Conservation (phyloP, 30 jellyfish, hydroid and myxozoan species). For the Turritopsis dohrnii region DNA sequence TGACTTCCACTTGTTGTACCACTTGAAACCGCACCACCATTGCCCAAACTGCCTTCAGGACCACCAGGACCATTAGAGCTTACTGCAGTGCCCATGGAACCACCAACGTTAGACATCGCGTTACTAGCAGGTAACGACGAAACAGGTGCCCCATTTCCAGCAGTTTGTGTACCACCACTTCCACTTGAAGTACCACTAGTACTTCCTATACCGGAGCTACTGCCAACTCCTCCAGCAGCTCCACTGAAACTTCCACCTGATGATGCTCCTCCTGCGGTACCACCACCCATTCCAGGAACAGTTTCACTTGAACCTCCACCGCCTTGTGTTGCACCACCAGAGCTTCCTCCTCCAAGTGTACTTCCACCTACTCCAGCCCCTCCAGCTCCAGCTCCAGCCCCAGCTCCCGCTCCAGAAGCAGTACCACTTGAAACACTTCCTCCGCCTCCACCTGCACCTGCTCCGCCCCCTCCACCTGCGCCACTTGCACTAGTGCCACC, state of each 20-base stretch:
- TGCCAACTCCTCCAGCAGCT: slow-evolving; percentile 32
- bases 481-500: slow-evolving; percentile 28
- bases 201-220: slow-evolving; percentile 26
- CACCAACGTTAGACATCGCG: slow-evolving; percentile 5
- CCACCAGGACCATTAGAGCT: slow-evolving; percentile 28
- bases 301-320: slow-evolving; percentile 25
- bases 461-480: slow-evolving; percentile 36
- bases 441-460: slow-evolving; percentile 33
- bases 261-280: slow-evolving; percentile 21
- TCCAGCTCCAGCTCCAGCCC: slow-evolving; percentile 32
- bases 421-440: slow-evolving; percentile 23
- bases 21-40: slow-evolving; percentile 20
- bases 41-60: slow-evolving; percentile 26
- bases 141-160: slow-evolving; percentile 6
- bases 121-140: slow-evolving; percentile 18
- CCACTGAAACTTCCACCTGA: slow-evolving; percentile 28
- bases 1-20: slow-evolving; percentile 16
- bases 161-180: slow-evolving; percentile 32
- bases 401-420: slow-evolving; percentile 17
- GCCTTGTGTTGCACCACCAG: slow-evolving; percentile 23
- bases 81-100: slow-evolving; percentile 12
- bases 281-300: slow-evolving; percentile 5
- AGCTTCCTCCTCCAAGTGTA: slow-evolving; percentile 10
- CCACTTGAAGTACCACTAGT: slow-evolving; percentile 4
- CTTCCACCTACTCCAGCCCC: slow-evolving; percentile 23